phyloP scores from a whole-genome alignment of 2,888 invertebrate genomes.

The Selenia dentaria region DNA sequence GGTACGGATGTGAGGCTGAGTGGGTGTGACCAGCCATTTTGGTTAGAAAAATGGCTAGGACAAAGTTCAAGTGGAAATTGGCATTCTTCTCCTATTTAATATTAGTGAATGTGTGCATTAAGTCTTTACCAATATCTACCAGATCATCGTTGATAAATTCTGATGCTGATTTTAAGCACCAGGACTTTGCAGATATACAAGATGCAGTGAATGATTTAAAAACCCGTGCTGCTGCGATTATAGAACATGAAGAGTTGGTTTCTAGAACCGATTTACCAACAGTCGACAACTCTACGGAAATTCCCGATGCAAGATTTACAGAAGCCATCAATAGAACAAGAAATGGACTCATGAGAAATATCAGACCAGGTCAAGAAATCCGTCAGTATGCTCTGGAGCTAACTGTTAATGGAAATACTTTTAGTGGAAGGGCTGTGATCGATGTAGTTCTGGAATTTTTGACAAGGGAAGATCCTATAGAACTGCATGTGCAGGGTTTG shows the following conservation, averaged over 20 bases:
- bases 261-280: neutral
- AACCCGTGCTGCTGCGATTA: slow-evolving; percentile 11
- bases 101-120: slow-evolving; percentile 46
- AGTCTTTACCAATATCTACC: slow-evolving; percentile 49
- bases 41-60: slow-evolving; percentile 56
- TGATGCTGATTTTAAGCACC: slow-evolving; percentile 32
- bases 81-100: slow-evolving; percentile 43
- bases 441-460: slow-evolving; percentile 37
- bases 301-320: slow-evolving; percentile 14
- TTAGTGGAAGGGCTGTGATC: slow-evolving; percentile 53
- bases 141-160: slow-evolving; percentile 23
- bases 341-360: slow-evolving; percentile 29
- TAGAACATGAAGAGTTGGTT: slow-evolving; percentile 5
- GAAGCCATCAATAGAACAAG: slow-evolving; percentile 30
- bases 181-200: slow-evolving; percentile 21
- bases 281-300: slow-evolving; percentile 12
- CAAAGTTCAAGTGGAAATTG: slow-evolving; percentile 55
- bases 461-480: slow-evolving; percentile 46
- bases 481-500: slow-evolving; percentile 45
- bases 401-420: slow-evolving; percentile 43
- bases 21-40: slow-evolving; percentile 41
- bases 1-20: slow-evolving; percentile 44
- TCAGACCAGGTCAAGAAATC: slow-evolving; percentile 54
- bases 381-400: slow-evolving; percentile 47
- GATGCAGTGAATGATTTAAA: slow-evolving; percentile 3